Conservation (phyloP, 2,797 vertebrate genomes). For the Alosa sapidissima region DNA sequence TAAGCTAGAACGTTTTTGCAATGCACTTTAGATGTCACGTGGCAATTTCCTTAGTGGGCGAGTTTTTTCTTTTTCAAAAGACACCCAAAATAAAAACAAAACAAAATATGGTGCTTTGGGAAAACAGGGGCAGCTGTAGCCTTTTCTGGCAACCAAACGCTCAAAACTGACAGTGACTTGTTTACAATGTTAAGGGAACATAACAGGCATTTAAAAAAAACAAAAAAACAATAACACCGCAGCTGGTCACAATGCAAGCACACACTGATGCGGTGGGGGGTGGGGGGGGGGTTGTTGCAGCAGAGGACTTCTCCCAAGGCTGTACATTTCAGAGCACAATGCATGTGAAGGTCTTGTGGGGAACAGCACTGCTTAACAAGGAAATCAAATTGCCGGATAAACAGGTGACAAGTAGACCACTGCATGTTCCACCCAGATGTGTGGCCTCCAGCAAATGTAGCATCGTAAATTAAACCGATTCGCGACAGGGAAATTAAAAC, state of each 20-base stretch:
- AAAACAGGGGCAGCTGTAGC: slow-evolving; percentile 44
- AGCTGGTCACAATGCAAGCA: slow-evolving; percentile 54
- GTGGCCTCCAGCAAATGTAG: slow-evolving; percentile 54
- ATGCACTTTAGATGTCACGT: slow-evolving; percentile 17
- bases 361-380: slow-evolving; percentile 5
- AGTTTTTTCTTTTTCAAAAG: background rate
- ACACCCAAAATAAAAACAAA: background rate
- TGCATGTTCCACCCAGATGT: slow-evolving; percentile 34
- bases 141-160: slow-evolving; percentile 48
- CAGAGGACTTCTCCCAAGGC: background rate
- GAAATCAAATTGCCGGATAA: background rate
- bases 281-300: background rate
- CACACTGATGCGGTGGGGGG: slow-evolving; percentile 54
- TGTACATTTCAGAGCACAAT: slow-evolving; percentile 5
- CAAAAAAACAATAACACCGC: slow-evolving; percentile 45
- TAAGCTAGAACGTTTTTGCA: slow-evolving; percentile 1
- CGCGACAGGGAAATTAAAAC: slow-evolving; percentile 50
- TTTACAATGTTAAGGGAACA: background rate
- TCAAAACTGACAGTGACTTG: slow-evolving; percentile 35
- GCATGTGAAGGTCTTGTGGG: background rate
- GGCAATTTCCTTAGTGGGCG: slow-evolving; percentile 4
- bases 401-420: background rate
- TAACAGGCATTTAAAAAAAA: slow-evolving; percentile 34
- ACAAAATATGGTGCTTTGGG: slow-evolving; percentile 34
- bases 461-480: slow-evolving; percentile 57